These are phyloP conservation scores for Lasioglossum villosulum DNA, from an alignment of 2,888 invertebrate species.

Conservation along the genomic window DNA sequence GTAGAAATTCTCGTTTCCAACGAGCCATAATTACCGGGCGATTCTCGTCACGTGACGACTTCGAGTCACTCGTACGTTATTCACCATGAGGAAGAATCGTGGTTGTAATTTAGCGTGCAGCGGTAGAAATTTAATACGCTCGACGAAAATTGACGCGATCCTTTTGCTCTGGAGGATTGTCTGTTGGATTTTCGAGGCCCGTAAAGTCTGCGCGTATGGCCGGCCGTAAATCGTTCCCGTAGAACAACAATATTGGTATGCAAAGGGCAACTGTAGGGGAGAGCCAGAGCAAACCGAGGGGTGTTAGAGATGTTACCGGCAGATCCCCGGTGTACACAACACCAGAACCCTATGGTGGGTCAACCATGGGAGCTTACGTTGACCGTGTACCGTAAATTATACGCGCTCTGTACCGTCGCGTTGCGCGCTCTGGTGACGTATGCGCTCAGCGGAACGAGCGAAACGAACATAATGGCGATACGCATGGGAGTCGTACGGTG, in stretches of 20 bases:
- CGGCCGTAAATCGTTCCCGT: constrained; percentile 67
- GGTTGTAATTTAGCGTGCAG: too few relatives aligned
- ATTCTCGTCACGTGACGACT: too few relatives aligned
- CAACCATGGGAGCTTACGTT: constrained; percentile 70
- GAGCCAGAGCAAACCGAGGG: constrained; percentile 32
- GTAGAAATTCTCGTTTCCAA: background rate
- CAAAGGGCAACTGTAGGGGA: constrained; percentile 64
- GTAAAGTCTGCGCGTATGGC: constrained; percentile 12
- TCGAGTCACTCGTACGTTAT: too few relatives aligned
- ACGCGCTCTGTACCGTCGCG: constrained; percentile 6
- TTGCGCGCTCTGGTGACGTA: background rate
- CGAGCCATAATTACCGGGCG: background rate
- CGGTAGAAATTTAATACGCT: background rate
- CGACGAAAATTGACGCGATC: background rate
- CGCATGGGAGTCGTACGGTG: background rate
- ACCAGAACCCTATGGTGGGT: constrained; percentile 55
- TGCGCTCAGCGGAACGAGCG: constrained; percentile 19
- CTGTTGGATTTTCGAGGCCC: constrained; percentile 16
- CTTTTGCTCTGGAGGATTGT: background rate
- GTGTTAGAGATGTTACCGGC: constrained; percentile 43
- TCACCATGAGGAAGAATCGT: too few relatives aligned
- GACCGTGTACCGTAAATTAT: constrained; percentile 74
- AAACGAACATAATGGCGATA: background rate
- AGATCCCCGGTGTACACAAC: constrained; percentile 35
- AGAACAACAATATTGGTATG: constrained; percentile 71